phyloP scores from a whole-genome alignment of 2,797 vertebrate genomes.

The Pseudotriccus pelzelni region DNA sequence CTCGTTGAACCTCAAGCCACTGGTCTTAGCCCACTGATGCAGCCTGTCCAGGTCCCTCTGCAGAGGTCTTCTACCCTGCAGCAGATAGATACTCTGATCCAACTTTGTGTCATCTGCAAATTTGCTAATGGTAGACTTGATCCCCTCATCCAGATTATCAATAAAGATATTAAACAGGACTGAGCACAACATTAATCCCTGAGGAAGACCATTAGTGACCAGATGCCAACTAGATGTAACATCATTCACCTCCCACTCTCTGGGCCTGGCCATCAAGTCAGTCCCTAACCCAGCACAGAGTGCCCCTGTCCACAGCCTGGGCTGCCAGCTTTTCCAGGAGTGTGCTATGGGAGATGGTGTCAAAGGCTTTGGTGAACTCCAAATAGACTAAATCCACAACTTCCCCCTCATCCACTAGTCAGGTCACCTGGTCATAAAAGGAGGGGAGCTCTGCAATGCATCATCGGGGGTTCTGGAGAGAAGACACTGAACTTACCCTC shows the following conservation, averaged over 20 bases:
- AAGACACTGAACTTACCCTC: neutral
- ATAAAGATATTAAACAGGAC: neutral
- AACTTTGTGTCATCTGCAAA: neutral
- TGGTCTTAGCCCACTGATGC: neutral
- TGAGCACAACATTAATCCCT: neutral
- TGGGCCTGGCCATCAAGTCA: fast-evolving
- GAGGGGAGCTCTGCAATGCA: neutral
- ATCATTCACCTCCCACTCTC: neutral
- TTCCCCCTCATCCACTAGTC: fast-evolving
- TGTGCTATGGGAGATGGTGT: fast-evolving
- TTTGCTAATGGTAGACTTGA: neutral
- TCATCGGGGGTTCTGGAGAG: too few relatives aligned
- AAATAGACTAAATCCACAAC: fast-evolving
- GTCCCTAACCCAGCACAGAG: neutral
- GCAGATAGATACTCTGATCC: fast-evolving
- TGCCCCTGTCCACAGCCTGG: fast-evolving
- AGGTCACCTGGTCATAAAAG: neutral
- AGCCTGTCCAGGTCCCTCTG: neutral
- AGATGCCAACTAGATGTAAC: neutral
- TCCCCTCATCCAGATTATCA: neutral
- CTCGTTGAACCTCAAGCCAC: neutral
- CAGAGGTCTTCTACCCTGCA: neutral
- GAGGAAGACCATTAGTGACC: neutral
- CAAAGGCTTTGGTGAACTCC: neutral
- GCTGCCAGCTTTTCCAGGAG: neutral